Evolutionary conservation across 2,113 vertebrate species (phyloP).

Genomic region (Myotis lucifugus): DNA sequence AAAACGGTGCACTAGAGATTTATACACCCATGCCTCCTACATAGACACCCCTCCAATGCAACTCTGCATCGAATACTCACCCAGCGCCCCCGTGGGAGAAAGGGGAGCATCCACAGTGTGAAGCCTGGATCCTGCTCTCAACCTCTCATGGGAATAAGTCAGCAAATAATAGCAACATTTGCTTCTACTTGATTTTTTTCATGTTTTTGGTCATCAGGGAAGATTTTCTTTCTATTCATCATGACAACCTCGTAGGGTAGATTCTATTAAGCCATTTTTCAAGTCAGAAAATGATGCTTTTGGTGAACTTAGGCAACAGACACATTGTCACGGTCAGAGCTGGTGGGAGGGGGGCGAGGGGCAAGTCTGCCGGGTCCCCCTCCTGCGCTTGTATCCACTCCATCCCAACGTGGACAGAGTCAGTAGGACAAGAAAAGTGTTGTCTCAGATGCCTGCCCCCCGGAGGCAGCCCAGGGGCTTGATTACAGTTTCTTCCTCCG

Average conservation of each 20-base stretch:
- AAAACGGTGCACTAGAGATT: not conserved
- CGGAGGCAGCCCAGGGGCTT: not conserved
- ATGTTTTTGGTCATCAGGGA: not conserved
- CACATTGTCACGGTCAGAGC: not conserved
- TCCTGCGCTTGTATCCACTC: not conserved
- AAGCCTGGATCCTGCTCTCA: not conserved
- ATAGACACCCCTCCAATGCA: not conserved
- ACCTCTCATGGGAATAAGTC: not conserved
- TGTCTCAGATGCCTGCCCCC: not conserved
- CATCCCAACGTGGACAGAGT: not conserved
- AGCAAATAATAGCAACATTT: not conserved
- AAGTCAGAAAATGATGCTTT: not conserved
- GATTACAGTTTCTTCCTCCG: not conserved
- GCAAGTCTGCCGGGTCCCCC: not conserved
- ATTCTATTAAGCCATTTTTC: not conserved
- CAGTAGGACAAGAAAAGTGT: not conserved
- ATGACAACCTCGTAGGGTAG: not conserved
- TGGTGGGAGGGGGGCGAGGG: not conserved
- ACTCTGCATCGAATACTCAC: not conserved
- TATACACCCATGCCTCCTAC: not conserved
- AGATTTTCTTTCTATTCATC: not conserved
- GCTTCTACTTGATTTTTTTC: not conserved
- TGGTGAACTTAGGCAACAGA: not conserved
- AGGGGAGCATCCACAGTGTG: rapidly evolving
- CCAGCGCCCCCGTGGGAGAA: too few relatives aligned